These are phyloP conservation scores for Atherinosoma microstoma DNA, from an alignment of 2,797 vertebrate species.

Conservation along the genomic window DNA sequence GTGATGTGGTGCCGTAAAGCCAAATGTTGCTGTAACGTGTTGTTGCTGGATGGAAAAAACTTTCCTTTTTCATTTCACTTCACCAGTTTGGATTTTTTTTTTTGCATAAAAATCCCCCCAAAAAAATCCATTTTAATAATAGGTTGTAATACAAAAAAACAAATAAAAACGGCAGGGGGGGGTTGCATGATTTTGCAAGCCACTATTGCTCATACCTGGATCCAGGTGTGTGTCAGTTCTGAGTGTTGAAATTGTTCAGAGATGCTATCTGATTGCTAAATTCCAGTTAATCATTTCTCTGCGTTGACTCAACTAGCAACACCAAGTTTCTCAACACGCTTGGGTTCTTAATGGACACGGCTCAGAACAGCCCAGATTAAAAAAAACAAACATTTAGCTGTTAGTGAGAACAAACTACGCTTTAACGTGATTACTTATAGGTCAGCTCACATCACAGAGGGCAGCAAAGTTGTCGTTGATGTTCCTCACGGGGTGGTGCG, in stretches of 20 bases:
- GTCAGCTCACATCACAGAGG: slow-evolving; percentile 81
- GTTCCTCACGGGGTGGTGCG: slow-evolving; percentile 79
- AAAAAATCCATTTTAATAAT: no score
- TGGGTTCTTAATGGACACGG: not conserved
- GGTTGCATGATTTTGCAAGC: no score
- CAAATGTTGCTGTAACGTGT: no score
- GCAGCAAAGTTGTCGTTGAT: slow-evolving; percentile 65
- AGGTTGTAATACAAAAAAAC: no score
- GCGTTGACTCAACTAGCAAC: slow-evolving; percentile 51
- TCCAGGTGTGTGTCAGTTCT: slow-evolving; percentile 5
- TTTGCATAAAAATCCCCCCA: no score
- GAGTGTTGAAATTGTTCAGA: slow-evolving; percentile 2
- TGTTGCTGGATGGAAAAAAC: no score
- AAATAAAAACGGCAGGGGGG: no score
- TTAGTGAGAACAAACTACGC: not conserved
- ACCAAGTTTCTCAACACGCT: slow-evolving; percentile 17
- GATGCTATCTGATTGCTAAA: slow-evolving; percentile 17
- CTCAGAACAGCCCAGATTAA: not conserved
- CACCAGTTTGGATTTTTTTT: no score
- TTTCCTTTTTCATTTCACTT: no score
- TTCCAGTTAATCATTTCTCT: slow-evolving; percentile 37
- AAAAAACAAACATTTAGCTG: not conserved
- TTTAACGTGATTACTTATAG: not conserved
- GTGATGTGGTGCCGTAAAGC: no score
- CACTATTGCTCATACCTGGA: not conserved